Evolutionary conservation across 2,113 vertebrate species (phyloP).

Genomic region (Nematolebias whitei): DNA sequence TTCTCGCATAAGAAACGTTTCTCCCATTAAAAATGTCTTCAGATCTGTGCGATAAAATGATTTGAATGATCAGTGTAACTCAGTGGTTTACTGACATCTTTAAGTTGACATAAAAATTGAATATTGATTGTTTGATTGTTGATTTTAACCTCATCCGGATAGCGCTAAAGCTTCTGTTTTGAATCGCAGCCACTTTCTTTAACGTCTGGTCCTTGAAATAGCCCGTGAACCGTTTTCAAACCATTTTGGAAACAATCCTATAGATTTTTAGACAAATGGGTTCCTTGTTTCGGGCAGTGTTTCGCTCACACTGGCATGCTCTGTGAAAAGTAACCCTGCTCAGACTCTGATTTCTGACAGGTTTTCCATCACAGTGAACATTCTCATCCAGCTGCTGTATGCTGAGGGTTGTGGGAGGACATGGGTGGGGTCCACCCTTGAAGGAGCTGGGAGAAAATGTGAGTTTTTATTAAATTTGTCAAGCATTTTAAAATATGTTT

Average conservation of each 20-base stretch:
- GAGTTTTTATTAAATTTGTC: not conserved
- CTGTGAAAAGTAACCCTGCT: not conserved
- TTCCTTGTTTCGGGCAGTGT: not conserved
- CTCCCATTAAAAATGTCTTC: not conserved
- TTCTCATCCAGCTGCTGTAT: not conserved
- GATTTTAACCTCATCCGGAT: not conserved
- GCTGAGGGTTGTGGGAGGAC: not conserved
- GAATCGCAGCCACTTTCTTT: not conserved
- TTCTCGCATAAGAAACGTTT: slow-evolving; percentile 7
- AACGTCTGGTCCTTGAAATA: not conserved
- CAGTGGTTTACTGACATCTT: not conserved
- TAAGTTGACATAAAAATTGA: not conserved
- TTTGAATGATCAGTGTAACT: not conserved
- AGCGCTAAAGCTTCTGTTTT: not conserved
- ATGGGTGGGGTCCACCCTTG: not conserved
- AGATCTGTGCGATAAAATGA: not conserved
- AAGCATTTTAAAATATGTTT: too few species aligned
- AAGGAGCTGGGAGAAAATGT: not conserved
- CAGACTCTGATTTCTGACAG: slow-evolving; percentile 3
- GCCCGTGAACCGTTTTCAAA: not conserved
- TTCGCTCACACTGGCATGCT: not conserved
- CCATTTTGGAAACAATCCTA: not conserved
- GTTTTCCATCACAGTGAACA: not conserved
- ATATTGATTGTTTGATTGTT: not conserved
- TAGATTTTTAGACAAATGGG: not conserved